Evolutionary conservation across 2,888 invertebrate genomes (phyloP).

Genomic region (Chirona hameri): DNA sequence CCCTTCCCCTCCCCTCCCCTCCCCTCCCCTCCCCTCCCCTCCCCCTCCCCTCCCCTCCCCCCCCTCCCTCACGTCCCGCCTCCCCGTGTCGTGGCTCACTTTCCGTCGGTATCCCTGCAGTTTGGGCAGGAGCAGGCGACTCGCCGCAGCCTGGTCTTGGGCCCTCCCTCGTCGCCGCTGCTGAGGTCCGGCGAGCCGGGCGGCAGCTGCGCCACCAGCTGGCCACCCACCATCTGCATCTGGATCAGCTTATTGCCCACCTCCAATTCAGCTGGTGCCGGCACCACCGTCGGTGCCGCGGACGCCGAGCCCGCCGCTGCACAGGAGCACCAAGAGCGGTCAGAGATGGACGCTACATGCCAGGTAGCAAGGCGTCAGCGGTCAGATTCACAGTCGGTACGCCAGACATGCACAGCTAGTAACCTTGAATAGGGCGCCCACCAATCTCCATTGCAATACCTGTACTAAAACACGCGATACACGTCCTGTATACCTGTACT

Average conservation of each 20-base stretch:
- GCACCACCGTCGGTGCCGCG: background rate
- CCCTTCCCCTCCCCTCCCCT: too few species aligned
- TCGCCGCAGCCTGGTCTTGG: constrained; percentile 65
- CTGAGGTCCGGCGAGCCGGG: constrained; percentile 22
- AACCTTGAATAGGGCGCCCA: too few species aligned
- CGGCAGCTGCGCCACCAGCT: constrained; percentile 30
- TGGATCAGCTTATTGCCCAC: constrained; percentile 10
- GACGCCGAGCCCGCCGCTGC: background rate
- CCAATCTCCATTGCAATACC: too few species aligned
- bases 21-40: background rate
- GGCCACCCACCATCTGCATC: constrained; percentile 27
- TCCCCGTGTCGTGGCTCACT: constrained; percentile 35
- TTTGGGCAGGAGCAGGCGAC: constrained; percentile 98
- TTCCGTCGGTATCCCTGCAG: constrained; percentile 75
- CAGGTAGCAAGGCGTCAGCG: background rate
- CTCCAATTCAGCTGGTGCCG: background rate
- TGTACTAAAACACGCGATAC: too few species aligned
- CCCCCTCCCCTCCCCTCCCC: background rate
- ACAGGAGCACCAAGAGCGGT: background rate
- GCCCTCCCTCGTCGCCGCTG: constrained; percentile 28
- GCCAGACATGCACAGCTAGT: too few species aligned
- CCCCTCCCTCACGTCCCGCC: too few species aligned
- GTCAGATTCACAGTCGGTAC: background rate
- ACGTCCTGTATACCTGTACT: too few species aligned
- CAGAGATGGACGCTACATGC: background rate